phyloP scores from a whole-genome alignment of 2,797 vertebrate genomes.

The Fundulus diaphanus region DNA sequence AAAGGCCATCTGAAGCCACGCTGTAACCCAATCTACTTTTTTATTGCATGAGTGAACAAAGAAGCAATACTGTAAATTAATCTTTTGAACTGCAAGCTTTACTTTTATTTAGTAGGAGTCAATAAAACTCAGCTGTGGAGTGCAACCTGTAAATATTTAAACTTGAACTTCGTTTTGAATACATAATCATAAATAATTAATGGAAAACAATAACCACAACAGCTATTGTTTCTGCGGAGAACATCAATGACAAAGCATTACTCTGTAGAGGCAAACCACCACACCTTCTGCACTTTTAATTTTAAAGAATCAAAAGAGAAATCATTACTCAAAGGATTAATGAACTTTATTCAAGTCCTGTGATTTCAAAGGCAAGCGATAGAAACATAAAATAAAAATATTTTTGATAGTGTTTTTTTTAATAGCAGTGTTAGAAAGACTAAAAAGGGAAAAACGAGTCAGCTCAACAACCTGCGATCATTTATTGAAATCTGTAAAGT shows the following conservation, averaged over 20 bases:
- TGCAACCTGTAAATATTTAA: slow-evolving; percentile 3
- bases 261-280: not conserved
- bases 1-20: slow-evolving; percentile 55
- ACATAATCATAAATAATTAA: not conserved
- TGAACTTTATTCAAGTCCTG: not conserved
- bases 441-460: not conserved
- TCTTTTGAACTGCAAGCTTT: slow-evolving; percentile 28
- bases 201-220: no score
- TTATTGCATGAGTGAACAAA: slow-evolving; percentile 27
- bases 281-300: not conserved
- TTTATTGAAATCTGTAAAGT: not conserved
- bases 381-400: not conserved
- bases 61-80: slow-evolving; percentile 3
- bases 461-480: slow-evolving; percentile 1
- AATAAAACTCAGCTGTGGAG: slow-evolving; percentile 4
- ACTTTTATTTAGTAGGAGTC: slow-evolving; percentile 33
- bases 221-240: not conserved
- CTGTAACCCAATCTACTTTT: slow-evolving; percentile 46
- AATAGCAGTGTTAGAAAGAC: not conserved
- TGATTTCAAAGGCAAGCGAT: not conserved
- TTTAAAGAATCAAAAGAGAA: not conserved
- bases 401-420: not conserved
- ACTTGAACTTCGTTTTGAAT: not conserved
- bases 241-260: not conserved
- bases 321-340: not conserved